phyloP scores from a whole-genome alignment of 2,797 vertebrate species.

The Enteromius argenteus region DNA sequence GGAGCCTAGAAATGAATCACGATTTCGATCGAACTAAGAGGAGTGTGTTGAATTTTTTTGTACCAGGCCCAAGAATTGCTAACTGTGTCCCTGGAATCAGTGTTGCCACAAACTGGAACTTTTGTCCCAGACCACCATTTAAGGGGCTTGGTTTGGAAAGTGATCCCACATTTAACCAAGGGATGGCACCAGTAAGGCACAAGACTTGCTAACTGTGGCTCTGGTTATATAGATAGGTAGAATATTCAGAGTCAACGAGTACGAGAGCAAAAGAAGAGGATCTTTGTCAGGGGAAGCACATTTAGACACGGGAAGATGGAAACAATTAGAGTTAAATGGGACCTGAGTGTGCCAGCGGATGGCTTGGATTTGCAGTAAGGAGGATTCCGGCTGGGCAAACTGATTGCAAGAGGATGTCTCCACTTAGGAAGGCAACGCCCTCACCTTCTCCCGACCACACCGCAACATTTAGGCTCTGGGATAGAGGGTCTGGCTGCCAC shows the following conservation, averaged over 20 bases:
- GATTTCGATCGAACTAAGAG: not conserved
- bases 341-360: constrained; percentile 70
- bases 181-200: not conserved
- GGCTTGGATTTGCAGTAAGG: constrained; percentile 77
- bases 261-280: constrained; percentile 37
- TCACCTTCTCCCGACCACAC: constrained; percentile 84
- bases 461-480: constrained; percentile 45
- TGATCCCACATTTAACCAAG: not conserved
- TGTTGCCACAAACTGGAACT: not conserved
- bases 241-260: constrained; percentile 43
- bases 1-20: not conserved
- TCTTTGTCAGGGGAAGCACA: constrained; percentile 46
- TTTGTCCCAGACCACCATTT: not conserved
- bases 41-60: not conserved
- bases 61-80: not conserved
- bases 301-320: constrained; percentile 77
- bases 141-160: not conserved
- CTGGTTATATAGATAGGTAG: not conserved
- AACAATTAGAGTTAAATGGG: constrained; percentile 86
- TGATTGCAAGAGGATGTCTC: constrained; percentile 92
- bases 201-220: not conserved
- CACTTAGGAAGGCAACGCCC: constrained; percentile 79
- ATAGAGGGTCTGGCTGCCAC: constrained; percentile 53
- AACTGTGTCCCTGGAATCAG: not conserved
- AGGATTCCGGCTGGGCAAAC: constrained; percentile 79